Conservation (phyloP, 2,113 vertebrate species). For the Tychaedon coryphoeus region DNA sequence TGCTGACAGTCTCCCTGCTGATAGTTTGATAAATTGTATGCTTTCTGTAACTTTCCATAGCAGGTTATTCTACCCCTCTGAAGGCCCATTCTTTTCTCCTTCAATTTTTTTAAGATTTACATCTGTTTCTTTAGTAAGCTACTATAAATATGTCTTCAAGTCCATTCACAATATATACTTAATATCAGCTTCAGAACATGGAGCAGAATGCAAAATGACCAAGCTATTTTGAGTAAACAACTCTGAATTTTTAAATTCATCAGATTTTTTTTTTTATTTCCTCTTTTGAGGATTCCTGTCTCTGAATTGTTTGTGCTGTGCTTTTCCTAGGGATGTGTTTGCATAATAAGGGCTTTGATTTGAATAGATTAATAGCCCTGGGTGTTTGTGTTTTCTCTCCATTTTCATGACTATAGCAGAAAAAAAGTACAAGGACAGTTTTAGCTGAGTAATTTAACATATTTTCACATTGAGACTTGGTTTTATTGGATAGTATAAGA, state of each 20-base stretch:
- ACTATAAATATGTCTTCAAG: background rate
- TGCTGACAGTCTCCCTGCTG: slow-evolving; percentile 14
- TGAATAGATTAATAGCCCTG: background rate
- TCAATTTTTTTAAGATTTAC: slow-evolving; percentile 43
- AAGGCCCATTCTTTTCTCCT: background rate
- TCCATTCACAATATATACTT: background rate
- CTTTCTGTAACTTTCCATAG: slow-evolving; percentile 37
- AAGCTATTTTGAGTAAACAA: background rate
- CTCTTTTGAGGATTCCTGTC: background rate
- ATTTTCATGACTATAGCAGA: background rate
- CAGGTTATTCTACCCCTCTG: background rate
- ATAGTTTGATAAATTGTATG: slow-evolving; percentile 20
- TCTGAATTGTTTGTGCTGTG: background rate
- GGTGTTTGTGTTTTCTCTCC: background rate
- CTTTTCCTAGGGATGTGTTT: background rate
- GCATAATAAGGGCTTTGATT: background rate
- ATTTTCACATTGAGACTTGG: background rate
- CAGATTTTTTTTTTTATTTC: background rate
- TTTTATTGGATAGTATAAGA: background rate
- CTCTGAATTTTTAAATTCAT: background rate
- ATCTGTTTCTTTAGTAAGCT: slow-evolving; percentile 10
- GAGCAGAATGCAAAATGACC: background rate
- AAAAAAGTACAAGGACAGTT: background rate
- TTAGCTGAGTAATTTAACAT: background rate
- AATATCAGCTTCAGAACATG: background rate